Conservation (phyloP, 2,113 vertebrate species). For the Apistogramma diplotaenia region DNA sequence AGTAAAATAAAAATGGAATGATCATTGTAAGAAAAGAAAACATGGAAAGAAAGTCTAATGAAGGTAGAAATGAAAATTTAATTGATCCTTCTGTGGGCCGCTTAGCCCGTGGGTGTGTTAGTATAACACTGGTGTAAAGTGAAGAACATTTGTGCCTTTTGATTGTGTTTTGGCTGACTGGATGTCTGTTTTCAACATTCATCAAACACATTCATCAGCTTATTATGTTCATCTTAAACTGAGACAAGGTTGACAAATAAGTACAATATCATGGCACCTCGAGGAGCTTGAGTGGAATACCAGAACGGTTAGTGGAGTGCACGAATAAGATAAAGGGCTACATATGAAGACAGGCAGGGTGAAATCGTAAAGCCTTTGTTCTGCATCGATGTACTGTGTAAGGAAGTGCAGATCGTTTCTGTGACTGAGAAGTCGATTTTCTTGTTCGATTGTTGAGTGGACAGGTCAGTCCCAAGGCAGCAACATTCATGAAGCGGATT, state of each 20-base stretch:
- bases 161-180: not conserved
- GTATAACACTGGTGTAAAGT: not conserved
- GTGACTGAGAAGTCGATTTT: not conserved
- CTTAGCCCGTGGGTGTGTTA: not conserved
- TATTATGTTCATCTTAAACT: not conserved
- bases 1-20: slow-evolving; percentile 22
- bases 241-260: not conserved
- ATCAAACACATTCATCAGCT: not conserved
- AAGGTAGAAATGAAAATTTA: not conserved
- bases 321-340: not conserved
- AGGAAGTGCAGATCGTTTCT: not conserved
- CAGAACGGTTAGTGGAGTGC: not conserved
- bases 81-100: not conserved
- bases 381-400: not conserved
- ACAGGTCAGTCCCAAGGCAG: not conserved
- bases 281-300: not conserved
- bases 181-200: not conserved
- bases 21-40: slow-evolving; percentile 18
- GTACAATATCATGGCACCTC: not conserved
- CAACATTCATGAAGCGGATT: too few species aligned
- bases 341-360: not conserved
- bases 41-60: not conserved
- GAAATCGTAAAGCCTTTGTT: not conserved
- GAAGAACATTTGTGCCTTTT: not conserved
- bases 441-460: not conserved